phyloP scores from a whole-genome alignment of 2,888 invertebrate genomes.

The Machimus rusticus region DNA sequence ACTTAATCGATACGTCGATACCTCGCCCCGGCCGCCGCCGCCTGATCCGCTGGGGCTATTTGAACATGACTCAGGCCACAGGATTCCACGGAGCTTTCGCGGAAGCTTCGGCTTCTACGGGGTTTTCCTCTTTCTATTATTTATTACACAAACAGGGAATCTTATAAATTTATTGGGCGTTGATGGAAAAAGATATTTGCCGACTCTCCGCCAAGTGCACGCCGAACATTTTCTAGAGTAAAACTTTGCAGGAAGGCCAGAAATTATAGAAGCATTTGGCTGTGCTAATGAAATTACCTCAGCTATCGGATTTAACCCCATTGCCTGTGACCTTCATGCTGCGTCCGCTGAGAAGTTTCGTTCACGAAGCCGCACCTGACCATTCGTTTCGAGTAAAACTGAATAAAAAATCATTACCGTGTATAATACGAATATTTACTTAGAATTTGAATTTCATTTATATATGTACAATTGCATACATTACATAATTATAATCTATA shows the following conservation, averaged over 20 bases:
- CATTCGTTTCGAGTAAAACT: neutral
- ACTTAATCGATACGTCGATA: constrained; percentile 39
- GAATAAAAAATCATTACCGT: neutral
- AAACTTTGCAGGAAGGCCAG: neutral
- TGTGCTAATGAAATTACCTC: neutral
- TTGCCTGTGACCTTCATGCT: neutral
- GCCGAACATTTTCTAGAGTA: neutral
- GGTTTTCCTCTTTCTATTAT: neutral
- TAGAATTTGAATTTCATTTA: no score
- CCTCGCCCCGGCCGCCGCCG: neutral
- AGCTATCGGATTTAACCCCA: neutral
- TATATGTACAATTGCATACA: no score
- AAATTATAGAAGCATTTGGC: neutral
- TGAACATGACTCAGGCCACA: neutral
- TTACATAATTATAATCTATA: no score
- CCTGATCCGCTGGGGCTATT: neutral
- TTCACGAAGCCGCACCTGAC: neutral
- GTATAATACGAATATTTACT: neutral
- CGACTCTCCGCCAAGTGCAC: neutral
- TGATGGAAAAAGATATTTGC: neutral
- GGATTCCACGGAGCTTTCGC: neutral
- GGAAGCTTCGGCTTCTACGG: neutral
- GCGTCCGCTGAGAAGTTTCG: neutral
- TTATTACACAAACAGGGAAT: neutral
- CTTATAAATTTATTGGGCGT: neutral